Conservation (phyloP, 1,140 invertebrate genomes). For the Drosophila pseudoananassae region DNA sequence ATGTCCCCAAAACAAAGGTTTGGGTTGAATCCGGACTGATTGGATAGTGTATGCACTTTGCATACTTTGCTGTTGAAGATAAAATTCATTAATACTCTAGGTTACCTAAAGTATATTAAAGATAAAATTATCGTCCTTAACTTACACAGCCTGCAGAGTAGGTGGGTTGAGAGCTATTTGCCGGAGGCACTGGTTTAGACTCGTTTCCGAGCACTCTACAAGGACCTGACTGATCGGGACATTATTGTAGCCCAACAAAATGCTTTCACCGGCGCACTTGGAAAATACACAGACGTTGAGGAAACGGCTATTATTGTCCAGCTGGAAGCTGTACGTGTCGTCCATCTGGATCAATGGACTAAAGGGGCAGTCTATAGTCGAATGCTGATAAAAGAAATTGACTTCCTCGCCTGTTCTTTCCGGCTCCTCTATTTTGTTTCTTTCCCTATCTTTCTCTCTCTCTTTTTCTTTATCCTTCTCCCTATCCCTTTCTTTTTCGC, state of each 20-base stretch:
- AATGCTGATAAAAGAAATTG: slow-evolving; percentile 79
- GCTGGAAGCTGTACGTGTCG: slow-evolving; percentile 90
- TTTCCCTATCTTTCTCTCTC: slow-evolving; percentile 30
- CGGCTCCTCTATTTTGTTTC: background rate
- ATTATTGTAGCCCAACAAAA: slow-evolving; percentile 91
- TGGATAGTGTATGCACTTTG: slow-evolving; percentile 85
- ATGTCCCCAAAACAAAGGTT: slow-evolving; percentile 95
- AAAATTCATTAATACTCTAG: slow-evolving; percentile 6
- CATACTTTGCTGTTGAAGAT: slow-evolving; percentile 85
- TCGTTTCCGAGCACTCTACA: slow-evolving; percentile 91
- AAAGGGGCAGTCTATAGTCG: slow-evolving; percentile 84
- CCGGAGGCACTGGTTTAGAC: slow-evolving; percentile 91
- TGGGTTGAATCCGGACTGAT: slow-evolving; percentile 94
- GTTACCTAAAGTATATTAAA: background rate
- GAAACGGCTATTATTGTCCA: slow-evolving; percentile 89
- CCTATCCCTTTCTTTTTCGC: slow-evolving; percentile 42
- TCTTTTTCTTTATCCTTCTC: slow-evolving; percentile 31
- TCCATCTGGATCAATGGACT: slow-evolving; percentile 88
- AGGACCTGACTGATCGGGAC: slow-evolving; percentile 90
- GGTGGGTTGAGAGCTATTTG: slow-evolving; percentile 90
- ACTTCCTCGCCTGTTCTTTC: slow-evolving; percentile 50
- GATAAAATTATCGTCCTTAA: background rate
- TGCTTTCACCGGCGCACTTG: slow-evolving; percentile 86
- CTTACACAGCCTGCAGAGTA: slow-evolving; percentile 85
- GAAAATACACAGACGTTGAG: slow-evolving; percentile 93